Evolutionary conservation across 2,113 vertebrate species (phyloP).

Genomic region (Puma concolor): DNA sequence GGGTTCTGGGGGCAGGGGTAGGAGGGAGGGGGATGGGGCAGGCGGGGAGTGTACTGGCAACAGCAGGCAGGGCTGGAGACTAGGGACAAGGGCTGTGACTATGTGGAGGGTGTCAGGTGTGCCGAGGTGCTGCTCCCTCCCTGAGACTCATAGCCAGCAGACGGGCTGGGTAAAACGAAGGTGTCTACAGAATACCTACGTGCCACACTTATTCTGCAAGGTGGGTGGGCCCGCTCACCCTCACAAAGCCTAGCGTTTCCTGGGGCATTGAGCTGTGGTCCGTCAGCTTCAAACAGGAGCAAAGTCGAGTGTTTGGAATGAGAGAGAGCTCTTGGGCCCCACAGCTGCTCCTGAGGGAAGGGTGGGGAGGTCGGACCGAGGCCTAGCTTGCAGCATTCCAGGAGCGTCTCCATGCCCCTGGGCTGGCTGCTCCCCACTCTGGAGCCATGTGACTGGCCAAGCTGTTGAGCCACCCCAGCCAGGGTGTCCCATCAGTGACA

Average conservation of each 20-base stretch:
- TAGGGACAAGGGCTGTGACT: background rate
- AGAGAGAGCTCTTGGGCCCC: background rate
- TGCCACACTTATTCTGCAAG: background rate
- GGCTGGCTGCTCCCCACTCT: background rate
- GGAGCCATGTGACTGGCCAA: background rate
- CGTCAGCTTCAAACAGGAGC: background rate
- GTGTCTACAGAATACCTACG: fast-evolving
- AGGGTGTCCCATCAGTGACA: background rate
- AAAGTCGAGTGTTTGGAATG: background rate
- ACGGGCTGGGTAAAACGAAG: background rate
- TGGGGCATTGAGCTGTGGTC: background rate
- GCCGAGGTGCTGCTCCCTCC: background rate
- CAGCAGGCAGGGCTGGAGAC: too few species aligned
- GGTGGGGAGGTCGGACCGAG: background rate
- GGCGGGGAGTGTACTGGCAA: too few species aligned
- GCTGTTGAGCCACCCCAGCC: background rate
- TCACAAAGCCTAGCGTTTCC: background rate
- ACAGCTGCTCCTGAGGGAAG: background rate
- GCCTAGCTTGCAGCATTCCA: background rate
- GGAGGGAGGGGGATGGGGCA: background rate
- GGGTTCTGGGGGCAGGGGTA: background rate
- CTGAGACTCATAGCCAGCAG: background rate
- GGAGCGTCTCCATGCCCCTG: background rate
- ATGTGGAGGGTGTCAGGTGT: background rate
- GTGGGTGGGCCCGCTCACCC: background rate